Evolutionary conservation across 1,140 invertebrate genomes (phyloP).

Genomic region (Drosophila pandora): DNA sequence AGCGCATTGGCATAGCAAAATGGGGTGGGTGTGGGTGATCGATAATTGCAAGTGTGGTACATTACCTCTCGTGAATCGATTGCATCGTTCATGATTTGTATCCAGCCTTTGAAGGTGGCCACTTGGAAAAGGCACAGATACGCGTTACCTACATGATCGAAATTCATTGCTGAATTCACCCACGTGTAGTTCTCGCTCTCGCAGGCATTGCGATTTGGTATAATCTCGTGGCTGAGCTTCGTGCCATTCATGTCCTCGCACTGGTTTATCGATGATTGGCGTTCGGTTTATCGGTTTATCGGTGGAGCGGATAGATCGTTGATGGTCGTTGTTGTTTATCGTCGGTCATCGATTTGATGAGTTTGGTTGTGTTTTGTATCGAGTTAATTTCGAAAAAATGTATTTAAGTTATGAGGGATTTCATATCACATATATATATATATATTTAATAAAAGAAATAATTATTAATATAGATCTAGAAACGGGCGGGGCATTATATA

Average conservation of each 20-base stretch:
- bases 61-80: conserved; percentile 96
- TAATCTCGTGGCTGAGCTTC: conserved; percentile 92
- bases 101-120: conserved; percentile 98
- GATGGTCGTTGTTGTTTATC: neutral
- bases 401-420: conserved; percentile 67
- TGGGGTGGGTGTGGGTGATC: conserved; percentile 10
- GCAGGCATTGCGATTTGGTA: conserved; percentile 93
- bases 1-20: conserved; percentile 48
- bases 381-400: conserved; percentile 60
- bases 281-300: conserved; percentile 12
- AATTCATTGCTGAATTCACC: conserved; percentile 98
- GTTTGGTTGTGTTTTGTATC: conserved; percentile 52
- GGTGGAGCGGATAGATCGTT: neutral
- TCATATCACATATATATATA: conserved; percentile 19
- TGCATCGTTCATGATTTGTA: conserved; percentile 98
- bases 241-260: conserved; percentile 94
- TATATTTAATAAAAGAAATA: conserved; percentile 18
- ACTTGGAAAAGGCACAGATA: conserved; percentile 99
- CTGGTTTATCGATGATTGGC: conserved; percentile 83
- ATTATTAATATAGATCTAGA: conserved; percentile 10
- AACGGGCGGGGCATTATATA: conserved; percentile 12
- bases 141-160: conserved; percentile 98
- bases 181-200: conserved; percentile 95
- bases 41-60: conserved; percentile 34
- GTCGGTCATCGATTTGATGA: conserved; percentile 21